Base-by-base conservation (phyloP, 1,140 invertebrate species). In the Glossosoma conforme region DNA sequence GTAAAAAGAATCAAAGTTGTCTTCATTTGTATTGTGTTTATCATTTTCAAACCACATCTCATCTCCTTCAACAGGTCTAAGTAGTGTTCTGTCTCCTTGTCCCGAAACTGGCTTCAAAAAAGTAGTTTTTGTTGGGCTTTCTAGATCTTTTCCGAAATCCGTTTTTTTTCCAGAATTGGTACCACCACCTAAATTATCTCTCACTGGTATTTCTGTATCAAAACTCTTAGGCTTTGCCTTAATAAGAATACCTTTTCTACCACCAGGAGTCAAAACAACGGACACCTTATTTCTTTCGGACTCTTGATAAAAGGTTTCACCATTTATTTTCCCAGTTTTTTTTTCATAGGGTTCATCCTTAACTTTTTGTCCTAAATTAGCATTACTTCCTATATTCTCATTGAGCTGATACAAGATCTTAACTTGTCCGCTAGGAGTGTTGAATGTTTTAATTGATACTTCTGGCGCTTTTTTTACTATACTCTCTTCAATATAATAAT, bases 201-300 rank as follows among this genome's bases (percentile, higher is more conserved):
- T 33, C 8, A 21, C 18, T 9, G 15, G 6, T 10, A 21, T 25
- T n/a, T 50, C 45, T 14, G 19, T 20, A 9, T 57, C 52, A 19
- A 32, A 36, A 11, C 32, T 38, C 52, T 58, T 58, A 21, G 45
- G 33, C 14, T 52, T 52, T 1, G 50, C 42, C 51, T 58, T 58
- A 9, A 58, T 52, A 8, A 58, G 42, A 17, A 58, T 43, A 22
- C 50, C 56, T 19, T 54, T 58, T 32, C 54, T 58, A 13, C 56
- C 56, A 52, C 54, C 56, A 0, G 56, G 28, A 0, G 56, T 58
- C 47, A 58, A 44, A n/a, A 58, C 52, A 17, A 52, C 52, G 2
- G 56, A 58, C 3, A 58, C 56, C 33, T 58, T 58, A 33, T 58
- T 52, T 15, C 51, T 58, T 32, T 54, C 56, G 1, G 56, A 54